Evolutionary conservation across 2,113 vertebrate genomes (phyloP).

Genomic region (Calypte anna): DNA sequence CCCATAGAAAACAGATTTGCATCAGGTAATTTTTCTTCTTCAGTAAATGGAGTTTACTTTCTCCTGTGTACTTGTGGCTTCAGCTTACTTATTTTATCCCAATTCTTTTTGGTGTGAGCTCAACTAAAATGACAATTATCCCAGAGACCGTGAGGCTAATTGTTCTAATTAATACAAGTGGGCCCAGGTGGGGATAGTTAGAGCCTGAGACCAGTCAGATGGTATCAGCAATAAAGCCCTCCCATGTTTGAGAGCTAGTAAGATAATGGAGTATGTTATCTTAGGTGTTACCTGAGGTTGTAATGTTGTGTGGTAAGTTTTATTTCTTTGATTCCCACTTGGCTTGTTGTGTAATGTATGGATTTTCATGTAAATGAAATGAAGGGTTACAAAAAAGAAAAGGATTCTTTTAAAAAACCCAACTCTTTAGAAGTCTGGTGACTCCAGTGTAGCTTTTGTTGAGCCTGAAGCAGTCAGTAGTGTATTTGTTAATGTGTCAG

Average conservation of each 20-base stretch:
- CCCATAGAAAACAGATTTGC: background rate
- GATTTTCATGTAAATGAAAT: background rate
- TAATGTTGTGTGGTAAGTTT: background rate
- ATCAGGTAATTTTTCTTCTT: background rate
- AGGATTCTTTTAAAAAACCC: background rate
- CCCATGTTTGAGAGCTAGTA: fast-evolving
- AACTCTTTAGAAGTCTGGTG: background rate
- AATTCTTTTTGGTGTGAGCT: background rate
- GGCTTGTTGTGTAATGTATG: background rate
- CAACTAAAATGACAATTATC: background rate
- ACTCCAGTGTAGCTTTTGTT: background rate
- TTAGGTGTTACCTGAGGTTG: fast-evolving
- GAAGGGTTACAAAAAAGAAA: background rate
- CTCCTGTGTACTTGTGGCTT: background rate
- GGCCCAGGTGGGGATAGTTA: background rate
- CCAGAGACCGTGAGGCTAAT: background rate
- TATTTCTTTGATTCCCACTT: background rate
- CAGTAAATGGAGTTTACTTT: background rate
- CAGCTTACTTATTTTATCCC: background rate
- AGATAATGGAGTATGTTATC: background rate
- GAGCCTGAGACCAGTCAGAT: background rate
- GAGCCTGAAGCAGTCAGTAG: background rate
- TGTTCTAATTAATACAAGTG: conserved; percentile 14
- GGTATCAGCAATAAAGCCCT: background rate
- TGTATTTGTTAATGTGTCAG: background rate